A percentile compares a stretch with the other conserved stretches of the same genome.
phyloP scores from a whole-genome alignment of 2,113 vertebrate genomes.

The Dipodomys merriami region DNA sequence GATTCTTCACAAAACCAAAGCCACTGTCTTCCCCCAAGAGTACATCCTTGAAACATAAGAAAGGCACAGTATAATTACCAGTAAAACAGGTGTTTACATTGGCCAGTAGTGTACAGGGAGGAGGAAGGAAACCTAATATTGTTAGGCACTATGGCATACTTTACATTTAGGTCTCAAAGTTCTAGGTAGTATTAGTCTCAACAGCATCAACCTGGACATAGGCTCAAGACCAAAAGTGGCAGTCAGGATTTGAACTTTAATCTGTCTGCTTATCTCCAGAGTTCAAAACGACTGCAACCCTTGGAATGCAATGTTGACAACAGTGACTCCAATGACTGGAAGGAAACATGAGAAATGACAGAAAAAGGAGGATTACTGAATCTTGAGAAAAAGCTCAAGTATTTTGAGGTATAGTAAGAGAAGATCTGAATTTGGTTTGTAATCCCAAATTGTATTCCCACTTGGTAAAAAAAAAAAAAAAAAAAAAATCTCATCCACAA shows the following conservation, averaged over 20 bases:
- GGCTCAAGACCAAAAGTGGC: not conserved
- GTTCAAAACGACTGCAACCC: not conserved
- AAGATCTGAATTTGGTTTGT: not conserved
- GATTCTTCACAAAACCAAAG: conserved; percentile 84
- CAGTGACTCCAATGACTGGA: not conserved
- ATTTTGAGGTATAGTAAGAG: not conserved
- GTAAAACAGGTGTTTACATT: not conserved
- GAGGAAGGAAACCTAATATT: not conserved
- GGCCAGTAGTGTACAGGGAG: not conserved
- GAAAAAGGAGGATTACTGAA: not conserved
- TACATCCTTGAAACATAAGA: conserved; percentile 87
- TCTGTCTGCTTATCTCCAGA: not conserved
- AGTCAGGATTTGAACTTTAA: not conserved
- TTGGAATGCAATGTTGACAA: not conserved
- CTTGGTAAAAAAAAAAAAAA: conserved; percentile 20
- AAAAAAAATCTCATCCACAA: not conserved
- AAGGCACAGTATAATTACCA: not conserved
- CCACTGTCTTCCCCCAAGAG: conserved; percentile 80
- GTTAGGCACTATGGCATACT: not conserved
- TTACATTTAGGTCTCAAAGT: not conserved
- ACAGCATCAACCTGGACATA: fast-evolving
- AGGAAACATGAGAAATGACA: not conserved
- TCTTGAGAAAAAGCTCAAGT: conserved; percentile 24
- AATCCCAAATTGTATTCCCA: conserved; percentile 11
- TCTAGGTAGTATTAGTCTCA: not conserved